phyloP scores from a whole-genome alignment of 2,888 invertebrate genomes.

The Euspilapteryx auroguttella region DNA sequence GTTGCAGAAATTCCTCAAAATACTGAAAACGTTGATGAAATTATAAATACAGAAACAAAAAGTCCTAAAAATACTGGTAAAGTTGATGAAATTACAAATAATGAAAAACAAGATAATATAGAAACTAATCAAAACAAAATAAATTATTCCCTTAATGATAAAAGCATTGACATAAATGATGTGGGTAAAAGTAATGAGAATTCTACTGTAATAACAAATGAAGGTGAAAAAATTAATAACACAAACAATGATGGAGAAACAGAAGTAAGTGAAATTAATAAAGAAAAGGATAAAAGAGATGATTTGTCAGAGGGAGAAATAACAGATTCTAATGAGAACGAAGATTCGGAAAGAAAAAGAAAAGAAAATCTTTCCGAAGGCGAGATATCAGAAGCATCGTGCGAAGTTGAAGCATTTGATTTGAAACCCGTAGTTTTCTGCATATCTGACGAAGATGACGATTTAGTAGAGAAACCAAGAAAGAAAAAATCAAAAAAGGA shows the following conservation, averaged over 20 bases:
- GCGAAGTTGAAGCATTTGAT: constrained; percentile 30
- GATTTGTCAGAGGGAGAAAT: constrained; percentile 1
- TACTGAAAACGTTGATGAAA: too few species aligned
- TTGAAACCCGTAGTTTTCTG: constrained; percentile 49
- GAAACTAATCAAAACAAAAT: too few species aligned
- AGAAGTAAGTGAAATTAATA: constrained; percentile 3
- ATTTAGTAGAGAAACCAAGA: constrained; percentile 1
- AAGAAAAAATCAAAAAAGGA: constrained; percentile 26
- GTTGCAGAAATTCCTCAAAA: background rate
- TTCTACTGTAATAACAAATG: background rate
- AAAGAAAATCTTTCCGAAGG: constrained; percentile 20
- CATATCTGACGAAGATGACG: constrained; percentile 44
- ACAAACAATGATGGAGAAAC: constrained; percentile 1
- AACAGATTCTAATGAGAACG: constrained; percentile 2
- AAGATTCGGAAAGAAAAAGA: constrained; percentile 1
- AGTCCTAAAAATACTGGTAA: too few species aligned
- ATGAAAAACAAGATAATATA: too few species aligned
- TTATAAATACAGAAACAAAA: too few species aligned
- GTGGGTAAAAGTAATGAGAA: background rate
- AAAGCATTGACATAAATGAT: too few species aligned
- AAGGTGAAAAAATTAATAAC: constrained; percentile 2
- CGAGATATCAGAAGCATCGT: constrained; percentile 27
- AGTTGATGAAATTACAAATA: too few species aligned
- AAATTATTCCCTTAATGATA: too few species aligned
- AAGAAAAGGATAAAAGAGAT: constrained; percentile 4